Conservation (phyloP, 2,888 invertebrate genomes). For the Lysandra bellargus region DNA sequence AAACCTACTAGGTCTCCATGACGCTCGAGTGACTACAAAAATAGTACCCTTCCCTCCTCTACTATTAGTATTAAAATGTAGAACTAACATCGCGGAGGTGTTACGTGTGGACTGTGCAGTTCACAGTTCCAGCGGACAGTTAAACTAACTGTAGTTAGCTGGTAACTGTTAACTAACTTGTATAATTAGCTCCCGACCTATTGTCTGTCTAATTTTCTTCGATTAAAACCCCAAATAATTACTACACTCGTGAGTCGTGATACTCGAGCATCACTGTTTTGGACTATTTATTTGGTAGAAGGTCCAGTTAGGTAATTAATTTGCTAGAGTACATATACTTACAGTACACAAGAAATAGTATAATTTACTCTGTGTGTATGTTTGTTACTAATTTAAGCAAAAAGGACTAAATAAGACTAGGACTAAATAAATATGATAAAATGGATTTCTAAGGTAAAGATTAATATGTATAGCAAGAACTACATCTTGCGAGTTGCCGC, state of each 20-base stretch:
- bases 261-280: neutral
- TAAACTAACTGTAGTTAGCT: neutral
- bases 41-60: too few species aligned
- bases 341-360: too few species aligned
- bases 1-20: too few species aligned
- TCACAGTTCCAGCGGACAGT: neutral
- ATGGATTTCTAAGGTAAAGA: too few species aligned
- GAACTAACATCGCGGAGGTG: neutral
- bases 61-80: neutral
- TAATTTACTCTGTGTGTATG: too few species aligned
- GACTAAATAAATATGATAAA: too few species aligned
- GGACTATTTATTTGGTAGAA: neutral
- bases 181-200: neutral
- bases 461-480: too few species aligned
- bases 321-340: too few species aligned
- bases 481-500: too few species aligned
- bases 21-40: too few species aligned
- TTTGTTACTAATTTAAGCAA: too few species aligned
- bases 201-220: neutral
- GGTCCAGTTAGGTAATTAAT: neutral
- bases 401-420: too few species aligned
- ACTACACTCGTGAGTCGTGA: neutral
- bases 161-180: neutral
- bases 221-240: neutral
- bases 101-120: neutral